Percentiles rank a stretch among this genome's conserved stretches.
These are phyloP conservation scores for Apis cerana DNA, from an alignment of 1,140 invertebrate species.

Conservation along the genomic window DNA sequence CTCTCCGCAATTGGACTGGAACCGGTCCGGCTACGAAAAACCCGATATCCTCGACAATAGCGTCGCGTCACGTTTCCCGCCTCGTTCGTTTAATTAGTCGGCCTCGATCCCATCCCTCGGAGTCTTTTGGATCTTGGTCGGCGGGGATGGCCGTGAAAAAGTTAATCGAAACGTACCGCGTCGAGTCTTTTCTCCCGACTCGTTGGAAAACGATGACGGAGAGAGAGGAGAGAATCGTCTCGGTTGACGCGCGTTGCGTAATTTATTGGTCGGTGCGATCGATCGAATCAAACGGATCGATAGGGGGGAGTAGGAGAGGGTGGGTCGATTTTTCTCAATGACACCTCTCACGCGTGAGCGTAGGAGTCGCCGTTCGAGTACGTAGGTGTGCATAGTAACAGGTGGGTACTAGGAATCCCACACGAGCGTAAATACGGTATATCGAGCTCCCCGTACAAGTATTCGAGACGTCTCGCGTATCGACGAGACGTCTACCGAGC, in stretches of 20 bases:
- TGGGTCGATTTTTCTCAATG: not conserved
- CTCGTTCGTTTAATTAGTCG: constrained; percentile 47
- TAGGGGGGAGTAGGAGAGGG: no score
- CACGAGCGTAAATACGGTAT: constrained; percentile 32
- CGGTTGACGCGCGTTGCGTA: not conserved
- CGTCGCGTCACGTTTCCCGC: constrained; percentile 40
- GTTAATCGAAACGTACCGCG: constrained; percentile 23
- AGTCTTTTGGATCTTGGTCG: not conserved
- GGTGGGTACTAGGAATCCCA: constrained; percentile 37
- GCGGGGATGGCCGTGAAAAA: not conserved
- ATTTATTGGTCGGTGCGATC: not conserved
- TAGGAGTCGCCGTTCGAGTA: not conserved
- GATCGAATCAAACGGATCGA: not conserved
- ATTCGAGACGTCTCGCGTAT: constrained; percentile 51
- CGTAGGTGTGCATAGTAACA: constrained; percentile 51
- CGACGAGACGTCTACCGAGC: constrained; percentile 43
- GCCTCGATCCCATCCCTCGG: constrained; percentile 19
- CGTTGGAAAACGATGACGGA: fast-evolving
- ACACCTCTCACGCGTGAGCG: not conserved
- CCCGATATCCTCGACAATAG: constrained; percentile 34
- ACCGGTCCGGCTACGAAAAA: not conserved
- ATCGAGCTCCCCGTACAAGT: constrained; percentile 14
- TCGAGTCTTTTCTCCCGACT: not conserved
- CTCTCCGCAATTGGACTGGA: not conserved
- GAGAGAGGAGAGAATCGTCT: not conserved